Evolutionary conservation across 2,888 invertebrate genomes (phyloP), one percentile per base, ranked within the genome.

Genomic region (Netelia virgata): DNA sequence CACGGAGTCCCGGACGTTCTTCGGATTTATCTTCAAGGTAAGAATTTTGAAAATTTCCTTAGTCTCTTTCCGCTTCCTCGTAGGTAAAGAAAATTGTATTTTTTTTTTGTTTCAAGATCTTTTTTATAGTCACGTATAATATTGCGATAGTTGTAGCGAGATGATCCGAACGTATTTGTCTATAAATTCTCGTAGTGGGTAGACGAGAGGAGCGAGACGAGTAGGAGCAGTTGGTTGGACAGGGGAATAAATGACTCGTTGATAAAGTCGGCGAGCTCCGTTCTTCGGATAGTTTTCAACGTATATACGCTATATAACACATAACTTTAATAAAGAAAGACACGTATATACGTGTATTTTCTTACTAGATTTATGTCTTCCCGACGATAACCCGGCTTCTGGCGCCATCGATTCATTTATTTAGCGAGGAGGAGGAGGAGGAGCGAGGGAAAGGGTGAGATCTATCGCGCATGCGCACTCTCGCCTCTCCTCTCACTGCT

Each of bases 11-110:
- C 96, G 87, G 96, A 96, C 86, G 95, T 96, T 76, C 93, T 97
- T 91, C 97, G 97, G 94, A 96, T 97, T 91, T 96, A 97, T 93
- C 95, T 97, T 88, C 96, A 97, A 96, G 97, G 97, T 97, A 94
- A 93, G 47, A 47, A 47, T 47, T 47, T 14, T 14, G 3, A 47
- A 47, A 47, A 36, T 5, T 36, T 36, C 36, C 6, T 6, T 1
- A n/a, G n/a, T 36, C 5, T 8, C 36, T 36, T 36, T 6, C 5
- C 9, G n/a, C 43, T 64, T n/a, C 14, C 61, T 18, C 20, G 50
- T 3, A 9, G 14, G 50, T 3, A 9, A 20, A n/a, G 16, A 50
- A 36, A 36, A 36, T 36, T 36, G 8, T 36, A 6, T 36, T 36
- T 1, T 36, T 36, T 28, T 28, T 28, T 28, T 28, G 3, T 3